A percentile compares a stretch with the other conserved stretches of the same genome.
These are phyloP conservation scores for Agrilus planipennis DNA, from an alignment of 1,140 invertebrate genomes.

Conservation along the genomic window DNA sequence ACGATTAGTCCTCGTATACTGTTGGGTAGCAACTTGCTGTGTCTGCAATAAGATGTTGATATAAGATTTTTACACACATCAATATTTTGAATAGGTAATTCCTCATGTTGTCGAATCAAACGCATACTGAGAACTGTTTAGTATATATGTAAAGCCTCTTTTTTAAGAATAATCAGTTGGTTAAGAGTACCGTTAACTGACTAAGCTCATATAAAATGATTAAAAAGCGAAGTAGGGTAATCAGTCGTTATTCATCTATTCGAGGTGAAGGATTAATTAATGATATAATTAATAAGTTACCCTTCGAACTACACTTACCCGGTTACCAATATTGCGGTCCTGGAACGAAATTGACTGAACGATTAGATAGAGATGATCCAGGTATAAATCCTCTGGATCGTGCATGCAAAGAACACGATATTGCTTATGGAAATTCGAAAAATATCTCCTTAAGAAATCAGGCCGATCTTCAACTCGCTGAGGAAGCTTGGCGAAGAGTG, in stretches of 20 bases:
- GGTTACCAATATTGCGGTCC: conserved; percentile 37
- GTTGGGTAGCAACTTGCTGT: neutral
- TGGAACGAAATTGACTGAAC: conserved; percentile 35
- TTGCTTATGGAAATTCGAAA: conserved; percentile 28
- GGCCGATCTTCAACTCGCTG: neutral
- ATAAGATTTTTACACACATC: too few species aligned
- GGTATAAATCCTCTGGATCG: conserved; percentile 35
- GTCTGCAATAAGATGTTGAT: conserved; percentile 1
- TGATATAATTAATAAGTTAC: conserved; percentile 31
- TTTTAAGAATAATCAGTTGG: too few species aligned
- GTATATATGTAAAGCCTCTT: too few species aligned
- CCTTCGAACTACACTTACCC: conserved; percentile 36
- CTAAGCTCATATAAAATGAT: too few species aligned
- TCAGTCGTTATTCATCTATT: too few species aligned
- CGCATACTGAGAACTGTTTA: too few species aligned
- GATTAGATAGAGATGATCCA: conserved; percentile 32
- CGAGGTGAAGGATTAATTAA: conserved; percentile 6
- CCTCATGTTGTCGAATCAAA: too few species aligned
- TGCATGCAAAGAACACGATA: conserved; percentile 36
- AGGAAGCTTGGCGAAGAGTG: neutral
- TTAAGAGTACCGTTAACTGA: too few species aligned
- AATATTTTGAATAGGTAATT: too few species aligned
- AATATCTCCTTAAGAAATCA: conserved; percentile 3
- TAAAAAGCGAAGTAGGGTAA: too few species aligned
- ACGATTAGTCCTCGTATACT: conserved; percentile 2